Evolutionary conservation across 2,888 invertebrate species (phyloP), one percentile per base, ranked within the genome.

Genomic region (Quadroppia sp.): DNA sequence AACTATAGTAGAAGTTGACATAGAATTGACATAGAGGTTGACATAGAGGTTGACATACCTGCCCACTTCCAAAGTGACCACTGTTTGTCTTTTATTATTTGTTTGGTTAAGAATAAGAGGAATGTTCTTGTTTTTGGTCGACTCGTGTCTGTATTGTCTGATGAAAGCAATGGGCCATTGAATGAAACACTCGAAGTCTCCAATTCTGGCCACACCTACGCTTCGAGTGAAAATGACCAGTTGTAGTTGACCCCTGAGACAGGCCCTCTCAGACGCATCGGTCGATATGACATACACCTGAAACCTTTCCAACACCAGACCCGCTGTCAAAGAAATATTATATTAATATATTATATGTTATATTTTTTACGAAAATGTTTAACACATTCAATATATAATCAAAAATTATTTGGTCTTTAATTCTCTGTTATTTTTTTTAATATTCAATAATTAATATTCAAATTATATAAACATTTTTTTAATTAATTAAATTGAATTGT

Each of bases 151-250:
- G 40, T 77, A 77, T 50, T 77, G 77, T 11, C 77, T 36, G 11
- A 77, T 76, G 42, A 74, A 75, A n/a, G 77, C 76, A 0, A 77
- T 76, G 3, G 77, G 77, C 77, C 77, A 77, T 7, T 76, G 71
- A 0, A 77, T 64, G 45, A 76, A 77, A 42, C 77, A 77, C 2
- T 77, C 77, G 6, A 75, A 73, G 71, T 77, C 75, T 11, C 76
- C 76, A 1, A 76, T 71, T 23, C 75, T 74, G 17, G 76, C 76
- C 13, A 77, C 70, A 0, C 77, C 77, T 7, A 77, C 73, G 9
- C 76, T 76, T 25, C 76, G 77, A 13, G 75, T 76, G 61, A 76
- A 77, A 30, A 77, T 74, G 48, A 75, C 77, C 69, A 77, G 40
- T 17, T 77, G 76, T 30, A 76, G n/a, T 25, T 77, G 76, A 0